phyloP scores from a whole-genome alignment of 2,888 invertebrate genomes.

The Drosophila borealis region DNA sequence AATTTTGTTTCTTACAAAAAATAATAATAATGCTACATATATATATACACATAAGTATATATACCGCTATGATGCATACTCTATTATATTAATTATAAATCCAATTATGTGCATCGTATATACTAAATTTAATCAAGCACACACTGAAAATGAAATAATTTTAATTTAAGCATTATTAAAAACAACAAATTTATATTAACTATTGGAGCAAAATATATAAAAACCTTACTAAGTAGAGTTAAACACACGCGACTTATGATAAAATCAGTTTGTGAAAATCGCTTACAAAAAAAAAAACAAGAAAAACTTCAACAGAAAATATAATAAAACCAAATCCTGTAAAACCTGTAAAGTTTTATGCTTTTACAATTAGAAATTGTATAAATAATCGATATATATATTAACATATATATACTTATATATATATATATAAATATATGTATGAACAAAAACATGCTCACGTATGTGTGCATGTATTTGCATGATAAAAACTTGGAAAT shows the following conservation, averaged over 20 bases:
- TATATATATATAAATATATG: slow-evolving; percentile 22
- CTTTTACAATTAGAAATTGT: slow-evolving; percentile 76
- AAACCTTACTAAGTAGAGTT: slow-evolving; percentile 63
- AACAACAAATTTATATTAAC: slow-evolving; percentile 49
- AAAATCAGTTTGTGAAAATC: slow-evolving; percentile 36
- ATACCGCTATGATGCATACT: slow-evolving; percentile 40
- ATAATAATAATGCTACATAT: slow-evolving; percentile 46
- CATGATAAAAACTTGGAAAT: slow-evolving; percentile 40
- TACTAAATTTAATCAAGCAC: slow-evolving; percentile 67
- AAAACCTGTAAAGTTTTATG: slow-evolving; percentile 69
- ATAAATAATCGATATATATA: slow-evolving; percentile 53
- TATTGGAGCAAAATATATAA: slow-evolving; percentile 69
- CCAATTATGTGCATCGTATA: slow-evolving; percentile 72
- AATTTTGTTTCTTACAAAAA: slow-evolving; percentile 68
- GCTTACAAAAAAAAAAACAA: slow-evolving; percentile 34
- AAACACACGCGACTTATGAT: slow-evolving; percentile 47
- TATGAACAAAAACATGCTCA: too few relatives aligned
- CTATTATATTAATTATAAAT: slow-evolving; percentile 64
- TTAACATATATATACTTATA: slow-evolving; percentile 31
- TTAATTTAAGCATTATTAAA: slow-evolving; percentile 64
- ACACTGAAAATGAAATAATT: slow-evolving; percentile 43
- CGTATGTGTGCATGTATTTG: too few relatives aligned
- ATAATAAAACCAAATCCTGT: slow-evolving; percentile 16
- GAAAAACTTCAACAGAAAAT: slow-evolving; percentile 11
- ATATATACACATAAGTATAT: slow-evolving; percentile 39